Evolutionary conservation across 2,113 vertebrate genomes (phyloP).

Genomic region (Centropus bengalensis): DNA sequence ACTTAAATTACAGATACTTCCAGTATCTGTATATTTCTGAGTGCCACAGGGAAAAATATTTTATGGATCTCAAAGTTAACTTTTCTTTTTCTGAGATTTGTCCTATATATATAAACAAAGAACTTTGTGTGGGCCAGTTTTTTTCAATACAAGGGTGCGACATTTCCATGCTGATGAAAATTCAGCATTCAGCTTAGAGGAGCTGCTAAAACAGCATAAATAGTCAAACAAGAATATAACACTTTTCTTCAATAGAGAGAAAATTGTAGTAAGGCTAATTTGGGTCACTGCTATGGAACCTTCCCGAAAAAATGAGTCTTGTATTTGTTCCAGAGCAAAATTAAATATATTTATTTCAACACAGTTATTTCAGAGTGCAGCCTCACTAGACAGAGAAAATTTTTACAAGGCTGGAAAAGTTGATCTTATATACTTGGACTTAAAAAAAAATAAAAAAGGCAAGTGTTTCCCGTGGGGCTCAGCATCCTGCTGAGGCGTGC

Average conservation of each 20-base stretch:
- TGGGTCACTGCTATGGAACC: background rate
- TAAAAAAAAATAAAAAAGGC: slow-evolving; percentile 36
- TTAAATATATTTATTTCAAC: background rate
- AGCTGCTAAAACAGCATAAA: background rate
- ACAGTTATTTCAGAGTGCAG: background rate
- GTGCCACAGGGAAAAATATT: background rate
- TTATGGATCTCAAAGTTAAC: background rate
- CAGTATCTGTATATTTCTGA: background rate
- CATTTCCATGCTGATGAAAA: background rate
- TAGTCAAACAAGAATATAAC: background rate
- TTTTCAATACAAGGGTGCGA: background rate
- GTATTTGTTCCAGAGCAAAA: background rate
- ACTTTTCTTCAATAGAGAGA: background rate
- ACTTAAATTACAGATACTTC: background rate
- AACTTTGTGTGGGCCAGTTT: background rate
- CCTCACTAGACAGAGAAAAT: slow-evolving; percentile 5
- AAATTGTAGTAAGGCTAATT: background rate
- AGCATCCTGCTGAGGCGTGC: slow-evolving; percentile 5
- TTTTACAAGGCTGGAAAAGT: background rate
- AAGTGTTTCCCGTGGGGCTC: slow-evolving; percentile 13
- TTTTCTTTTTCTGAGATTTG: background rate
- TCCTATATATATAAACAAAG: background rate
- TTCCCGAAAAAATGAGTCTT: background rate
- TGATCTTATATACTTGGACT: slow-evolving; percentile 7
- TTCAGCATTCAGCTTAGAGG: background rate